Evolutionary conservation across 2,888 invertebrate genomes (phyloP).

Genomic region (Euzetes globulus): DNA sequence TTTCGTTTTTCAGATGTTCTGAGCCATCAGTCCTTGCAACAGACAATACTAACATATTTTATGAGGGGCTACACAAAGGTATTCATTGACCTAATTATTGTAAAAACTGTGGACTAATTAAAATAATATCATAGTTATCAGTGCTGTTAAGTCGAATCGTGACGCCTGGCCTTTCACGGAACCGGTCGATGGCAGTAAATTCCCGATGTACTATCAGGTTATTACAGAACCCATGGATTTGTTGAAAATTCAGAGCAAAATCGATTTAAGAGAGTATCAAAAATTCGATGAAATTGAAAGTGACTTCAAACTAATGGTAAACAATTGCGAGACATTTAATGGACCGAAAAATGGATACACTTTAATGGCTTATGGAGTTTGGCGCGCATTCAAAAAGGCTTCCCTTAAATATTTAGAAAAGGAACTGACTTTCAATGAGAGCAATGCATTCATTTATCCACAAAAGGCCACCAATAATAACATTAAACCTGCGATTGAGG

Average conservation of each 20-base stretch:
- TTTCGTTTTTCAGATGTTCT: neutral
- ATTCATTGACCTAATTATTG: neutral
- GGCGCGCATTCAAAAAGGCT: constrained; percentile 30
- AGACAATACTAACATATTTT: neutral
- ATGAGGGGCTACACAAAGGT: neutral
- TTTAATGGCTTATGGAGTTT: constrained; percentile 32
- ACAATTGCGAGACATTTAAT: constrained; percentile 85
- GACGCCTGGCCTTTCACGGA: constrained; percentile 93
- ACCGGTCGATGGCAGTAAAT: constrained; percentile 84
- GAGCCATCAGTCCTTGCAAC: neutral
- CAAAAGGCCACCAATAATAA: constrained; percentile 10
- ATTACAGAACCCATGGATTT: constrained; percentile 70
- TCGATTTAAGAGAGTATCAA: constrained; percentile 71
- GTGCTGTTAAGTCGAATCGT: constrained; percentile 74
- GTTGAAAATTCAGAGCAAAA: constrained; percentile 74
- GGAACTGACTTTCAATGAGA: constrained; percentile 28
- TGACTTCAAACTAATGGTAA: constrained; percentile 83
- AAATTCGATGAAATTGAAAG: constrained; percentile 70
- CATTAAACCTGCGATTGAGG: constrained; percentile 26
- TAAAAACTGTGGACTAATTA: neutral
- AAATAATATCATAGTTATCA: constrained; percentile 57
- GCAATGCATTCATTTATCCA: constrained; percentile 33
- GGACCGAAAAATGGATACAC: constrained; percentile 72
- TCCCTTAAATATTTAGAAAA: constrained; percentile 1
- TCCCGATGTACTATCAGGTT: constrained; percentile 65